phyloP scores from a whole-genome alignment of 2,797 vertebrate species.

The Tragopan temminckii region DNA sequence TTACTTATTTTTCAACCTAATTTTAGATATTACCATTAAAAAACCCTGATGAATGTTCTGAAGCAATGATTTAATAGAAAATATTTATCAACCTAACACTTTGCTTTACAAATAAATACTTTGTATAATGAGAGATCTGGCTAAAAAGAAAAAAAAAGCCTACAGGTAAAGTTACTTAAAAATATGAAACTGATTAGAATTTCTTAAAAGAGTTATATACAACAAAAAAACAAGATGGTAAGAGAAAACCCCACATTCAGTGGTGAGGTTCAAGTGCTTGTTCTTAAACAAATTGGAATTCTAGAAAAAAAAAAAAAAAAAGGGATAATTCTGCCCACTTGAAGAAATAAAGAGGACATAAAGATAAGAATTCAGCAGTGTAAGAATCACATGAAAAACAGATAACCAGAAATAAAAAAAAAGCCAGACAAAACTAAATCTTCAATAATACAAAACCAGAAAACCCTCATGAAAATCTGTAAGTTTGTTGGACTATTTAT shows the following conservation, averaged over 20 bases:
- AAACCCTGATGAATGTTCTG: not conserved
- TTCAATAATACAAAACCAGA: not conserved
- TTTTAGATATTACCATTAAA: constrained; percentile 12
- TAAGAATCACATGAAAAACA: not conserved
- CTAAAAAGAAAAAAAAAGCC: not conserved
- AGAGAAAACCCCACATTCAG: not conserved
- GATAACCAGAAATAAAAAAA: not conserved
- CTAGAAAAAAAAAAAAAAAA: not conserved
- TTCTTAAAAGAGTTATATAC: not conserved
- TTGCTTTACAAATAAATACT: constrained; percentile 12
- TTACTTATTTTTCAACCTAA: constrained; percentile 9
- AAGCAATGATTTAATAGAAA: constrained; percentile 9
- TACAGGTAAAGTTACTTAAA: not conserved
- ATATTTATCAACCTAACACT: constrained; percentile 32
- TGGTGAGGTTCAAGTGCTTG: not conserved
- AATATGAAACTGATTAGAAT: constrained; percentile 2
- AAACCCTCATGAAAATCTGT: not conserved
- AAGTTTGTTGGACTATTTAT: not conserved
- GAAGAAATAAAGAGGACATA: not conserved
- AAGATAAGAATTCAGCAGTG: not conserved
- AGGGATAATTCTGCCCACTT: not conserved
- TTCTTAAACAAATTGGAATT: not conserved
- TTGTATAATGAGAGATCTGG: not conserved
- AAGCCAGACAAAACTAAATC: not conserved
- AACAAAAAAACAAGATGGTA: not conserved